Evolutionary conservation across 2,113 vertebrate species (phyloP).

Genomic region (Lepus americanus): DNA sequence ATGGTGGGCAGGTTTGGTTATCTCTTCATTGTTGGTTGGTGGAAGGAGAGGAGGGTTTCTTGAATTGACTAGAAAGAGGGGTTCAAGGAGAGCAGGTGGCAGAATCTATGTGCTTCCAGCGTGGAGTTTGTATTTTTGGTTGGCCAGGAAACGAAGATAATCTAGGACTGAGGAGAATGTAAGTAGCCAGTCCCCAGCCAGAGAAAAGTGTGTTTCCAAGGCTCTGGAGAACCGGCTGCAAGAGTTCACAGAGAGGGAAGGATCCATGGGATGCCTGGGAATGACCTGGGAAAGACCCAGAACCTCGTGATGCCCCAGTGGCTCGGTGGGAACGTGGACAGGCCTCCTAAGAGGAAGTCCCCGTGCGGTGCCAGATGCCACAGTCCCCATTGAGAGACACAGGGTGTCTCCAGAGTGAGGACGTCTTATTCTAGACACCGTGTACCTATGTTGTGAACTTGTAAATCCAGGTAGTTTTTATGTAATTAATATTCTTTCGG

Average conservation of each 20-base stretch:
- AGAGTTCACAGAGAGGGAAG: background rate
- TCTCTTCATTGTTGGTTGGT: background rate
- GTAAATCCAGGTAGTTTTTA: background rate
- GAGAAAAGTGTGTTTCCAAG: background rate
- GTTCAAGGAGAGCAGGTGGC: background rate
- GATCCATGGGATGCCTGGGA: background rate
- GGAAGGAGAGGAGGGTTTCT: too few relatives aligned
- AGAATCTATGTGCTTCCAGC: background rate
- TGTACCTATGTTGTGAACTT: background rate
- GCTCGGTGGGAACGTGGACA: background rate
- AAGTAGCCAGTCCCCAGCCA: background rate
- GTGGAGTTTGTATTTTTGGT: background rate
- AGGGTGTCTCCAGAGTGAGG: background rate
- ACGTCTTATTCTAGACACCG: background rate
- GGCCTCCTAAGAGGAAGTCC: background rate
- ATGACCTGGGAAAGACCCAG: background rate
- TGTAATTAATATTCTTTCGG: background rate
- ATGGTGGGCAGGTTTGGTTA: background rate
- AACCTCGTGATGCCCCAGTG: background rate
- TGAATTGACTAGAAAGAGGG: background rate
- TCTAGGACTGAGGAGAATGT: background rate
- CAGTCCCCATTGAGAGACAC: too few relatives aligned
- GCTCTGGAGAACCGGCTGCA: background rate
- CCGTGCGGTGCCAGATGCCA: too few relatives aligned
- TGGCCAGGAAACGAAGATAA: background rate